Conservation (phyloP, 2,113 vertebrate genomes). For the Sturnus vulgaris region DNA sequence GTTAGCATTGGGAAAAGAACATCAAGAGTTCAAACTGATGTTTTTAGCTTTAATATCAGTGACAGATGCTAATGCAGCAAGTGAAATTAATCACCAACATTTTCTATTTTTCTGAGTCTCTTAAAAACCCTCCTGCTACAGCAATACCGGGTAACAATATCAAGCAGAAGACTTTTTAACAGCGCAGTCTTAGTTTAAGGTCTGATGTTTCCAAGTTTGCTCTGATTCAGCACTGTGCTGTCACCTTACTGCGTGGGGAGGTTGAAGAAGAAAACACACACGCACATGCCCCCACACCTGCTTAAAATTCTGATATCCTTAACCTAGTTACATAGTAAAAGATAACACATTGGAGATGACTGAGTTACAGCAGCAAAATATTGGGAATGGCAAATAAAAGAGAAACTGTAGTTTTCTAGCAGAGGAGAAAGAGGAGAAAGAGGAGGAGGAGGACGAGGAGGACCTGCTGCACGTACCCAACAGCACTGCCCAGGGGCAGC, state of each 20-base stretch:
- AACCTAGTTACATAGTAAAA: background rate
- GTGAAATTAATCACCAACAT: background rate
- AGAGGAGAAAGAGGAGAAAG: background rate
- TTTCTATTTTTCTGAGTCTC: background rate
- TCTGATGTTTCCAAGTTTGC: background rate
- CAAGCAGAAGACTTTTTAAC: background rate
- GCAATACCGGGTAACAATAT: background rate
- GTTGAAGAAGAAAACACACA: background rate
- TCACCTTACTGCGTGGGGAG: background rate
- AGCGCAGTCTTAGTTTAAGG: background rate
- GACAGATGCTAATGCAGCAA: background rate
- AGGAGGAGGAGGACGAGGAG: background rate
- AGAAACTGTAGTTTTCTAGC: accelerated
- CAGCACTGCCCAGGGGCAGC: background rate
- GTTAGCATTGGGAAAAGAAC: background rate
- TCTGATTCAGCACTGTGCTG: background rate
- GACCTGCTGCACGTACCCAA: background rate
- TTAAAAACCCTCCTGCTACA: background rate
- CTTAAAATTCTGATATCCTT: slow-evolving; percentile 5
- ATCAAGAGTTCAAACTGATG: background rate
- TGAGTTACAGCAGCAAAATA: background rate
- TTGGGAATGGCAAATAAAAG: background rate
- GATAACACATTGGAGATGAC: background rate
- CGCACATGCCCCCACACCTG: background rate
- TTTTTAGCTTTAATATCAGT: background rate